A percentile compares a stretch with the other conserved stretches of the same genome.
Evolutionary conservation across 2,797 vertebrate species (phyloP).

Genomic region (Acanthopagrus latus): DNA sequence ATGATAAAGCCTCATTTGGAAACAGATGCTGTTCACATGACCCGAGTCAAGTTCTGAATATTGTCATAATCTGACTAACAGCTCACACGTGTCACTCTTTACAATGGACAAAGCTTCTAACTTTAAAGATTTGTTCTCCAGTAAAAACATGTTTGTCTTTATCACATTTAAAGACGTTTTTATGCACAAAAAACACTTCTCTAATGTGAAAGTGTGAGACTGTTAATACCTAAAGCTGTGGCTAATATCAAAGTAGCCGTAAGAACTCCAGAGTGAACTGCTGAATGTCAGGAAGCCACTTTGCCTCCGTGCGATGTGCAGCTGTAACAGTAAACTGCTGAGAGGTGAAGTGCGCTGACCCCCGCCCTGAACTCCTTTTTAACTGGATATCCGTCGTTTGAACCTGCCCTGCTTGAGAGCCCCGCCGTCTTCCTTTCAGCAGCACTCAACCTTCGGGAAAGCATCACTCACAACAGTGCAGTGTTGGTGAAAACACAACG

Average conservation of each 20-base stretch:
- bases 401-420: slow-evolving; percentile 10
- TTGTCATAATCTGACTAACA: too few relatives aligned
- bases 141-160: not conserved
- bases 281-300: slow-evolving; percentile 6
- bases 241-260: not conserved
- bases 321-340: slow-evolving; percentile 25
- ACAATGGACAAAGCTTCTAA: not conserved
- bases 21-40: too few relatives aligned
- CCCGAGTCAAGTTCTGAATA: too few relatives aligned
- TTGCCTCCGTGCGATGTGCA: not conserved
- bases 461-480: slow-evolving; percentile 27
- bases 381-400: slow-evolving; percentile 30
- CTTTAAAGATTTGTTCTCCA: not conserved
- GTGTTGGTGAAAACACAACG: slow-evolving; percentile 31
- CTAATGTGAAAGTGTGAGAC: not conserved
- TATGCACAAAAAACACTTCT: not conserved
- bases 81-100: not conserved
- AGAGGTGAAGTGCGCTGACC: slow-evolving; percentile 46
- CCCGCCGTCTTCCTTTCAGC: not conserved
- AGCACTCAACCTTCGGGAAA: slow-evolving; percentile 22
- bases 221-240: not conserved
- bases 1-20: too few relatives aligned
- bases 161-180: not conserved
- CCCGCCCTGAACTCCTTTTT: slow-evolving; percentile 19
- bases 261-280: not conserved